A percentile compares a stretch with the other conserved stretches of the same genome.
Evolutionary conservation across 2,797 vertebrate genomes (phyloP).

Genomic region (Enteromius thamalakanensis): DNA sequence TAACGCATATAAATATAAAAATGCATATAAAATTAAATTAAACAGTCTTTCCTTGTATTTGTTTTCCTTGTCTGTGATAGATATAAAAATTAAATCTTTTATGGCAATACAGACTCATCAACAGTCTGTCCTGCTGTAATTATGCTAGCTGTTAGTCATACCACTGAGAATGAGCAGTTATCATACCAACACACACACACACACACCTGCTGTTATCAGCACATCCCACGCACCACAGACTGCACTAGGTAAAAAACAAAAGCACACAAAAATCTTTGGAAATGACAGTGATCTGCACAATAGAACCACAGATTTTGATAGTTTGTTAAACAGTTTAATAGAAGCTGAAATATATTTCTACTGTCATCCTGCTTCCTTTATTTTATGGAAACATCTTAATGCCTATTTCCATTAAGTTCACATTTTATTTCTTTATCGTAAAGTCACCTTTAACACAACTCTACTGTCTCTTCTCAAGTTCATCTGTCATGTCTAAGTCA

Average conservation of each 20-base stretch:
- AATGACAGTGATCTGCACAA: neutral
- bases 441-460: neutral
- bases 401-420: neutral
- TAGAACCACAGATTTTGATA: neutral
- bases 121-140: conserved; percentile 24
- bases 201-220: conserved; percentile 58
- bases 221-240: conserved; percentile 52
- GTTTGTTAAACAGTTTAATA: neutral
- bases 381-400: neutral
- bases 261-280: conserved; percentile 3
- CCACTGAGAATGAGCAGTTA: conserved; percentile 43
- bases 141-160: conserved; percentile 53
- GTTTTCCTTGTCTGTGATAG: neutral
- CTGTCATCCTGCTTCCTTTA: neutral
- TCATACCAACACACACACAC: conserved; percentile 50
- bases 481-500: neutral
- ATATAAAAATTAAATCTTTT: neutral
- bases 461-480: neutral
- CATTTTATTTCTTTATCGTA: neutral
- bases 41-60: neutral
- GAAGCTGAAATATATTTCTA: neutral
- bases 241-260: conserved; percentile 28
- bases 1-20: neutral
- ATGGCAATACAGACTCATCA: conserved; percentile 9
- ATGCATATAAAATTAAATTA: neutral